These are phyloP conservation scores for Opisthocomus hoazin DNA, from an alignment of 2,113 vertebrate genomes.

Conservation along the genomic window DNA sequence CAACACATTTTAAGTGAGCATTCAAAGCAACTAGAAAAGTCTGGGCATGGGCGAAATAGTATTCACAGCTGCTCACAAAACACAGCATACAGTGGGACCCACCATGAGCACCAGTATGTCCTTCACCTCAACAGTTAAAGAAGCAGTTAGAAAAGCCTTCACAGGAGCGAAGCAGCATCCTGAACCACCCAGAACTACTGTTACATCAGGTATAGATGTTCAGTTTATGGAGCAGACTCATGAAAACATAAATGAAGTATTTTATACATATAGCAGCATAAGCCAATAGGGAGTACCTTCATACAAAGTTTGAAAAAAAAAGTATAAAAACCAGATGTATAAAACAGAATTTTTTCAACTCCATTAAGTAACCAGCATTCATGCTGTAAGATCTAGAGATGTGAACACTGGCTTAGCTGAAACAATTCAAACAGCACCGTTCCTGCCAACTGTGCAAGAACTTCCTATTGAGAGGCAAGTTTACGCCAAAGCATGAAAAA, in stretches of 20 bases:
- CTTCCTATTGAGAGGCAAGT: not conserved
- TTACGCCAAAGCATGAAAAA: not conserved
- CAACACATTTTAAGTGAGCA: not conserved
- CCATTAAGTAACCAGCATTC: not conserved
- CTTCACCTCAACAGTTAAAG: not conserved
- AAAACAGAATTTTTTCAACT: not conserved
- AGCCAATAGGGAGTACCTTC: not conserved
- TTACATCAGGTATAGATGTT: not conserved
- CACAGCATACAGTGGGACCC: not conserved
- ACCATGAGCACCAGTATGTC: not conserved
- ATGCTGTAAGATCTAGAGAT: not conserved
- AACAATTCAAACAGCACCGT: not conserved
- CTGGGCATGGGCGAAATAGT: not conserved
- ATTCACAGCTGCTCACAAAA: not conserved
- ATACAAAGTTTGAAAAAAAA: not conserved
- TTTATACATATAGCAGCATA: not conserved
- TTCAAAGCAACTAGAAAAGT: not conserved
- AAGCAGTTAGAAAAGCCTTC: not conserved
- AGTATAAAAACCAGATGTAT: not conserved
- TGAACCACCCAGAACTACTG: not conserved
- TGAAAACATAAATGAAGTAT: not conserved
- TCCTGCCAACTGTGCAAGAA: not conserved
- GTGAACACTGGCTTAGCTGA: not conserved
- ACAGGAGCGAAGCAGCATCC: not conserved
- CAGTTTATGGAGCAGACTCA: not conserved